Evolutionary conservation across 1,140 invertebrate genomes (phyloP), one percentile per base, ranked within the genome.

Genomic region (Melitaea cinxia): DNA sequence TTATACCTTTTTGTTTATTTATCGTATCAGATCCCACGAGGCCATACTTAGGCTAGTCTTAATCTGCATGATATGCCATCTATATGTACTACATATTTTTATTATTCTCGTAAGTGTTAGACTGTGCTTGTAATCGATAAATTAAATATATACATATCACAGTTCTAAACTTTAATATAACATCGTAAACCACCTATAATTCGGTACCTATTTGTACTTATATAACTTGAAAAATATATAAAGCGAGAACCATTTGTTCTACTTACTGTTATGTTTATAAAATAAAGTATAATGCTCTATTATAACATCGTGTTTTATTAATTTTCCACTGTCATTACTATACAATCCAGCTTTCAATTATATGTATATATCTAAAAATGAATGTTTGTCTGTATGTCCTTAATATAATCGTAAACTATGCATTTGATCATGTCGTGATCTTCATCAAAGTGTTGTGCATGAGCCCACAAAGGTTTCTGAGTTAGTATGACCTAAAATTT

Each of bases 21-120:
- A 56, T 57, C 54, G 50, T 70, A 63, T 60, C 56, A 49, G 49
- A 56, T 66, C 17, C 15, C 5, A 7, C 17, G 39, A 45, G 39
- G 67, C 57, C 63, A 57, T 70, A 73, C 50, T 65, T 67, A 78
- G 53, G 53, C 53, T 56, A 56, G 53, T 56, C 53, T 56, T 56
- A 23, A 45, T 1, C 17, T 7, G n/a, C 33, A 35, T 12, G 12
- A n/a, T 35, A 35, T 12, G 9, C 33, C 33, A 35, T 35, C 1
- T n/a, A 33, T 12, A 4, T 33, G 2, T 37, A 14, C 33, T 12
- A 35, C 30, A n/a, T 35, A 37, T 14, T 14, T 4, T 37, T 37
- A 4, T 37, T 37, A 37, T 15, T 9, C 9, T 9, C 9, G 9
- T n/a, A 33, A 7, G n/a, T 0, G 7, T 33, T 15, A 37, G 4